phyloP scores from a whole-genome alignment of 2,113 vertebrate species.

The Melanerpes aurifrons region DNA sequence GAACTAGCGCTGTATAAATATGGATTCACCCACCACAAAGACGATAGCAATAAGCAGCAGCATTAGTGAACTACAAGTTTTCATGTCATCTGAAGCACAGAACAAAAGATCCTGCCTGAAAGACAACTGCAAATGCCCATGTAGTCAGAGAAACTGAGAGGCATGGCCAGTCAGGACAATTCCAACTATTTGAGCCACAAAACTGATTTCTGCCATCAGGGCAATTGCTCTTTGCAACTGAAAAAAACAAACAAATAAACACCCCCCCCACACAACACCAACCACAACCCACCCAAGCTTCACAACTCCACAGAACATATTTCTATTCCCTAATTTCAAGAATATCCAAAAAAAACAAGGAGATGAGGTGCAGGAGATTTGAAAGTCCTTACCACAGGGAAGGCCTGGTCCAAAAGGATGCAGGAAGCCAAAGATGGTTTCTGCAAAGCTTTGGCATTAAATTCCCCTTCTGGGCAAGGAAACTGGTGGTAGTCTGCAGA shows the following conservation, averaged over 20 bases:
- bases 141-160: neutral
- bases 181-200: neutral
- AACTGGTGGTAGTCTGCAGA: neutral
- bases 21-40: conserved; percentile 54
- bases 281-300: neutral
- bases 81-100: neutral
- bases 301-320: neutral
- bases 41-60: neutral
- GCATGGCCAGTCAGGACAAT: neutral
- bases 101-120: neutral
- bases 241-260: neutral
- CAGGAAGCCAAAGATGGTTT: neutral
- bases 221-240: neutral
- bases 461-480: neutral
- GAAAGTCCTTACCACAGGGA: neutral
- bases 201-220: neutral
- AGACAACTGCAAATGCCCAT: neutral
- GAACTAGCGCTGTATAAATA: conserved; percentile 40
- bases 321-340: neutral
- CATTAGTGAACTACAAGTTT: conserved; percentile 8
- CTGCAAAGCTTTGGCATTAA: neutral
- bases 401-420: neutral
- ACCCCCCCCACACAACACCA: neutral
- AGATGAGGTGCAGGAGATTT: neutral
- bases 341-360: neutral